Percentiles rank a stretch among this genome's conserved stretches.
Evolutionary conservation across 2,888 invertebrate species (phyloP).

Genomic region (Eupithecia pulchellata): DNA sequence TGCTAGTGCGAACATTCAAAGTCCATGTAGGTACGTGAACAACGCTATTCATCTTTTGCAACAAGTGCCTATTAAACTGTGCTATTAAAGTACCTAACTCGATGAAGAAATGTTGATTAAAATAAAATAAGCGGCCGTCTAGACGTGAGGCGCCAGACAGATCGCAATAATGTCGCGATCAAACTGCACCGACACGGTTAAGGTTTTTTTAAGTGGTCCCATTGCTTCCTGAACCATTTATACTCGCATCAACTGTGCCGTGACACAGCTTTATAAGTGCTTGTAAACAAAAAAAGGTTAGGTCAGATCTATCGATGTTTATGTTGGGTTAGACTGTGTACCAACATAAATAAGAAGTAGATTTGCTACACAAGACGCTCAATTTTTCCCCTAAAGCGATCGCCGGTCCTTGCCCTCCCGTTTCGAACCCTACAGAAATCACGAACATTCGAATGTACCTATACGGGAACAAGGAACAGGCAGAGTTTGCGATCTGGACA

Average conservation of each 20-base stretch:
- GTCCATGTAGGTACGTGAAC: slow-evolving; percentile 29
- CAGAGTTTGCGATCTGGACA: slow-evolving; percentile 35
- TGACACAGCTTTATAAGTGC: slow-evolving; percentile 30
- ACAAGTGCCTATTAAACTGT: slow-evolving; percentile 45
- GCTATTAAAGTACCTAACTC: slow-evolving; percentile 26
- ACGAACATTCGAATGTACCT: slow-evolving; percentile 21
- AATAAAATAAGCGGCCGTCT: slow-evolving; percentile 57
- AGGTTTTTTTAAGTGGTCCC: slow-evolving; percentile 61
- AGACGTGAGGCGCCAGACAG: slow-evolving; percentile 62
- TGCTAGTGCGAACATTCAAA: slow-evolving; percentile 23
- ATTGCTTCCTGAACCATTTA: slow-evolving; percentile 60
- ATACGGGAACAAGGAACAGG: slow-evolving; percentile 34
- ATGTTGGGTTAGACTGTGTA: neutral
- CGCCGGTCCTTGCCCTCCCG: neutral
- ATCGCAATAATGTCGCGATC: slow-evolving; percentile 52
- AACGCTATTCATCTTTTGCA: slow-evolving; percentile 39
- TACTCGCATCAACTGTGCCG: slow-evolving; percentile 40
- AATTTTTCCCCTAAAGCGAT: neutral
- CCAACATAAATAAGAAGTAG: neutral
- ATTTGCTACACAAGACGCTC: neutral
- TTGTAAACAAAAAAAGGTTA: slow-evolving; percentile 26
- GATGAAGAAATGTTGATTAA: slow-evolving; percentile 53
- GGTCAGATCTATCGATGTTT: neutral
- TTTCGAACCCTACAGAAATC: slow-evolving; percentile 23
- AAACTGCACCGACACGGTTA: slow-evolving; percentile 53